Evolutionary conservation across 2,888 invertebrate species (phyloP).

Genomic region (Pseudeuparius sepicola): DNA sequence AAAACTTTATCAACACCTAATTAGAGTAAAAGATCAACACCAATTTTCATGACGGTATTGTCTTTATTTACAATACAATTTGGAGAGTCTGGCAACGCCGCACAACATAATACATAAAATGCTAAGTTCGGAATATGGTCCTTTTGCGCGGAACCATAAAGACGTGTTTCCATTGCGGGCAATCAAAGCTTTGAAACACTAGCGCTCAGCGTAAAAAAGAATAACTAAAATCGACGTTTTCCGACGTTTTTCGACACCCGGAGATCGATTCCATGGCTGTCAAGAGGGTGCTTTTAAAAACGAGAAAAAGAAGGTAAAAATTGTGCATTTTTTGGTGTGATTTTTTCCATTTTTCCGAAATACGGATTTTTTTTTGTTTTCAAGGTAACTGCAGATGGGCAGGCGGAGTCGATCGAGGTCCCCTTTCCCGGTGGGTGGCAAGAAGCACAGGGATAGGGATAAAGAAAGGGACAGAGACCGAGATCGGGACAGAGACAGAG

Average conservation of each 20-base stretch:
- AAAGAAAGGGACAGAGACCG: slow-evolving; percentile 42
- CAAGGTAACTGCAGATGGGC: slow-evolving; percentile 39
- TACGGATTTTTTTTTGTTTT: slow-evolving; percentile 20
- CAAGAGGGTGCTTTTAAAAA: slow-evolving; percentile 26
- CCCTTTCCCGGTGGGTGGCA: slow-evolving; percentile 41
- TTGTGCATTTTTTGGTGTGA: slow-evolving; percentile 18
- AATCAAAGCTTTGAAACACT: slow-evolving; percentile 26
- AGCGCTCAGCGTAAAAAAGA: slow-evolving; percentile 36
- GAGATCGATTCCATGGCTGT: slow-evolving; percentile 26
- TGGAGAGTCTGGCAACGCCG: no score
- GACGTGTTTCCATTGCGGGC: no score
- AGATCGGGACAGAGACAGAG: slow-evolving; percentile 41
- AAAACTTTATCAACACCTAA: no score
- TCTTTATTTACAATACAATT: no score
- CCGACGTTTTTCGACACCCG: slow-evolving; percentile 31
- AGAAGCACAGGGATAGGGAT: slow-evolving; percentile 44
- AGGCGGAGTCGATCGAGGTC: slow-evolving; percentile 42
- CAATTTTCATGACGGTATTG: no score
- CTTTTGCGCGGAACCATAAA: no score
- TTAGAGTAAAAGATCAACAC: no score
- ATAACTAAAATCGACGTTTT: slow-evolving; percentile 35
- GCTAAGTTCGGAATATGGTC: no score
- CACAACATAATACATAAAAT: no score
- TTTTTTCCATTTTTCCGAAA: slow-evolving; percentile 9
- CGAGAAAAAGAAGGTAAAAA: slow-evolving; percentile 26